Evolutionary conservation across 2,888 invertebrate species (phyloP).

Genomic region (Exephanes ischioxanthus): DNA sequence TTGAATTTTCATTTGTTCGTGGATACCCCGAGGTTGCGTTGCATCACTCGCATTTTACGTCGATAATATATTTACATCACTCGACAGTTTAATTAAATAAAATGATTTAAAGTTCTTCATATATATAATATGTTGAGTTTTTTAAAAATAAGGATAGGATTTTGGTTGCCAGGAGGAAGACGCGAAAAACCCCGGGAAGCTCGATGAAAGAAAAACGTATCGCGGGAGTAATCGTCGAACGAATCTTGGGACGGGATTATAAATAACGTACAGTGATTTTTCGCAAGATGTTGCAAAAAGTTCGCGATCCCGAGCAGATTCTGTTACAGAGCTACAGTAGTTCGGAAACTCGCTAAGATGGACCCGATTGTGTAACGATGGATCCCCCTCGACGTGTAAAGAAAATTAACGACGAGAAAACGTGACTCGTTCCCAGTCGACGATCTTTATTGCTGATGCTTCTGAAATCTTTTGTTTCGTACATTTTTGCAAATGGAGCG

Average conservation of each 20-base stretch:
- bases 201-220: background rate
- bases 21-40: background rate
- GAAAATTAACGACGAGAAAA: slow-evolving; percentile 15
- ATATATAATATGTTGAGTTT: background rate
- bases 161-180: background rate
- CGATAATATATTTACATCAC: background rate
- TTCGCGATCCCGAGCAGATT: background rate
- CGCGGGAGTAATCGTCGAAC: slow-evolving; percentile 33
- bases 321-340: background rate
- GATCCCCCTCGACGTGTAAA: background rate
- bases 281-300: background rate
- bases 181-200: background rate
- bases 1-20: background rate
- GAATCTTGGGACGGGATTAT: slow-evolving; percentile 30
- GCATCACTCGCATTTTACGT: background rate
- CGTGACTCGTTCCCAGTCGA: background rate
- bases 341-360: slow-evolving; percentile 13
- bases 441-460: background rate
- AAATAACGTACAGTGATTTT: slow-evolving; percentile 4
- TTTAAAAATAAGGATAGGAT: background rate
- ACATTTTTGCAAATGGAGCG: background rate
- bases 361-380: slow-evolving; percentile 12
- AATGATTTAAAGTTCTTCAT: background rate
- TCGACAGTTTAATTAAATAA: background rate
- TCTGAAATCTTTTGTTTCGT: background rate